Evolutionary conservation across 2,888 invertebrate genomes (phyloP).

Genomic region (Ferrisia virgata): DNA sequence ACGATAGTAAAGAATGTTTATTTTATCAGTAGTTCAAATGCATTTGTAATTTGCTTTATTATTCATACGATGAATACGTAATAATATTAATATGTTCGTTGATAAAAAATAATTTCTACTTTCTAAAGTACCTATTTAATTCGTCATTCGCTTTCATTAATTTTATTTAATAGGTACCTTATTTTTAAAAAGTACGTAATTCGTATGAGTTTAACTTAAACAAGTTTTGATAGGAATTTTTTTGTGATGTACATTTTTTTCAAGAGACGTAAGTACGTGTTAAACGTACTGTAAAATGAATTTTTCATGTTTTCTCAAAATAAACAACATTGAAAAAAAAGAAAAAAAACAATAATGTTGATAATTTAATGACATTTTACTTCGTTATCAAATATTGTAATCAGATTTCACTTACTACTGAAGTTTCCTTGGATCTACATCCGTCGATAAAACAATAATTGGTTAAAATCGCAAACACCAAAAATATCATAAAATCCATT

Average conservation of each 20-base stretch:
- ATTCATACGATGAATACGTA: too few relatives aligned
- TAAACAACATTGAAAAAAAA: not conserved
- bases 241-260: not conserved
- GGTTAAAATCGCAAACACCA: not conserved
- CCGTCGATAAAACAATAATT: slow-evolving; percentile 29
- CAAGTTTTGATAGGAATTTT: too few relatives aligned
- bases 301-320: not conserved
- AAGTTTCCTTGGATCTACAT: slow-evolving; percentile 30
- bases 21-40: too few relatives aligned
- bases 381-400: not conserved
- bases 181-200: too few relatives aligned
- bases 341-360: not conserved
- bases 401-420: slow-evolving; percentile 2
- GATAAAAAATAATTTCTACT: too few relatives aligned
- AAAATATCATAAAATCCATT: not conserved
- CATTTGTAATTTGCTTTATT: too few relatives aligned
- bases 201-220: too few relatives aligned
- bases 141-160: too few relatives aligned
- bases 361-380: not conserved
- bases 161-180: too few relatives aligned
- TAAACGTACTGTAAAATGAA: not conserved
- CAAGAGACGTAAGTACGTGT: not conserved
- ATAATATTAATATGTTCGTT: too few relatives aligned
- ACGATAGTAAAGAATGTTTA: not conserved
- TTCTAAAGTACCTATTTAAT: too few relatives aligned